phyloP scores from a whole-genome alignment of 2,888 invertebrate species.

The Cryptocephalus primarius region DNA sequence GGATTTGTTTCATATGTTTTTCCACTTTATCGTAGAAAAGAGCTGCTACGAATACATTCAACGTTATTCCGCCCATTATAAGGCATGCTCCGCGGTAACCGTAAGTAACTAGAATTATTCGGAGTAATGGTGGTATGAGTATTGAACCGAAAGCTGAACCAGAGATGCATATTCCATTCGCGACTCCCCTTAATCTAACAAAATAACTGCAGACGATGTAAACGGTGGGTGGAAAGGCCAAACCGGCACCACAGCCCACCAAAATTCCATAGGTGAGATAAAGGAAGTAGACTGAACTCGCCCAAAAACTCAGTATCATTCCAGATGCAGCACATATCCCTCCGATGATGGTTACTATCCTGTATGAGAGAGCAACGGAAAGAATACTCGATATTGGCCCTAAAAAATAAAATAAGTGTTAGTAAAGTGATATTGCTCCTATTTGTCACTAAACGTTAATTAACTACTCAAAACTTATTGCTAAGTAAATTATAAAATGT shows the following conservation, averaged over 20 bases:
- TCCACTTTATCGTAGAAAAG: constrained; percentile 76
- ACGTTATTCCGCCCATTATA: constrained; percentile 68
- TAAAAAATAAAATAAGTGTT: constrained; percentile 33
- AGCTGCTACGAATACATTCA: constrained; percentile 78
- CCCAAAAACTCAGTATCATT: constrained; percentile 74
- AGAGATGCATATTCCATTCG: constrained; percentile 81
- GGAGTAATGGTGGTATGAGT: constrained; percentile 67
- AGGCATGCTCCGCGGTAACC: constrained; percentile 73
- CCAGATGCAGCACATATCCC: constrained; percentile 73
- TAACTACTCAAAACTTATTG: no score
- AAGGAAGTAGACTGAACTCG: constrained; percentile 65
- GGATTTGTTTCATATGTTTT: constrained; percentile 61
- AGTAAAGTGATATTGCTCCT: background rate
- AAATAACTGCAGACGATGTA: constrained; percentile 85
- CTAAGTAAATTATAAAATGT: no score
- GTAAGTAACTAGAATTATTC: constrained; percentile 58
- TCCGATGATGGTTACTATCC: constrained; percentile 73
- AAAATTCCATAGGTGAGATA: constrained; percentile 75
- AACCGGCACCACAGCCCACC: constrained; percentile 73
- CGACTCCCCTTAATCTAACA: constrained; percentile 64
- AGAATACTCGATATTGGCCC: constrained; percentile 78
- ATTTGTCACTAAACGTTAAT: no score
- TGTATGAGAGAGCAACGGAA: constrained; percentile 72
- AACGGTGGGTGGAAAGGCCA: constrained; percentile 81
- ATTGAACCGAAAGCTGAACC: constrained; percentile 81